phyloP scores from a whole-genome alignment of 2,888 invertebrate genomes.

The Yponomeuta cagnagella region DNA sequence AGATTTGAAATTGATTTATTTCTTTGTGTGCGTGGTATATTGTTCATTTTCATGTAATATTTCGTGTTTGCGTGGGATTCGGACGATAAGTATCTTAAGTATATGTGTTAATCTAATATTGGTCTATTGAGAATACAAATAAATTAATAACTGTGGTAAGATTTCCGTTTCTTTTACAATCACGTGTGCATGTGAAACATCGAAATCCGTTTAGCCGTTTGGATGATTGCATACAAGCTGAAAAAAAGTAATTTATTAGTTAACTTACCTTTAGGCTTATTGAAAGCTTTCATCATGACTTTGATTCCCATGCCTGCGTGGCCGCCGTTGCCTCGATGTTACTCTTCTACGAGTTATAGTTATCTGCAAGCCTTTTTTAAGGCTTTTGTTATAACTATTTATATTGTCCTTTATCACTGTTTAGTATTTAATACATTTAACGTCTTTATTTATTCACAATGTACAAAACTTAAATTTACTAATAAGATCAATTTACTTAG shows the following conservation, averaged over 20 bases:
- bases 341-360: constrained; percentile 47
- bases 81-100: too few species aligned
- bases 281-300: constrained; percentile 90
- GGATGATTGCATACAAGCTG: background rate
- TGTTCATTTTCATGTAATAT: too few species aligned
- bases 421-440: background rate
- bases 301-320: constrained; percentile 89
- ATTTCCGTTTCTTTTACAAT: too few species aligned
- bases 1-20: too few species aligned
- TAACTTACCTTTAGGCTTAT: constrained; percentile 85
- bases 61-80: too few species aligned
- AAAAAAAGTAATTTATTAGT: background rate
- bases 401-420: constrained; percentile 20
- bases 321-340: constrained; percentile 57
- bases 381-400: constrained; percentile 22
- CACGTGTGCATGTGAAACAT: too few species aligned
- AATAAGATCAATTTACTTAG: constrained; percentile 7
- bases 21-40: too few species aligned
- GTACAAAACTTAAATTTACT: constrained; percentile 13
- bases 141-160: too few species aligned
- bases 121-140: too few species aligned
- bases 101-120: too few species aligned
- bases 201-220: too few species aligned
- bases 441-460: constrained; percentile 8
- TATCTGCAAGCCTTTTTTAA: constrained; percentile 35